phyloP scores from a whole-genome alignment of 2,113 vertebrate genomes.

The Spizaetus ornatus region DNA sequence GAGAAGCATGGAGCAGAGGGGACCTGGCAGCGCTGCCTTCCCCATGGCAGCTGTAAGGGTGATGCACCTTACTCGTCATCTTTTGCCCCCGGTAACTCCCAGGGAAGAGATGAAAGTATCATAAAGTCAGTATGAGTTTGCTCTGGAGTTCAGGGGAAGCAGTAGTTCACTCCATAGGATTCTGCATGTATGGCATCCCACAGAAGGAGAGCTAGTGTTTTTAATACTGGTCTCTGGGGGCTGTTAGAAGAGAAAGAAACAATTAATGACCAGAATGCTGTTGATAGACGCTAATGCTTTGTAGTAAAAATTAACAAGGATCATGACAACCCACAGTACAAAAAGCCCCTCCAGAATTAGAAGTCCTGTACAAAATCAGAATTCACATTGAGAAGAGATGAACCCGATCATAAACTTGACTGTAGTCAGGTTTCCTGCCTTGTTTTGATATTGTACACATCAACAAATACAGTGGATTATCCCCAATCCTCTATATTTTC shows the following conservation, averaged over 20 bases:
- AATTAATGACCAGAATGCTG: not conserved
- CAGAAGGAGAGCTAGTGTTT: not conserved
- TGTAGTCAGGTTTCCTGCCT: not conserved
- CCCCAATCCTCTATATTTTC: not conserved
- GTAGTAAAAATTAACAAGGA: not conserved
- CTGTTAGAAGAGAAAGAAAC: not conserved
- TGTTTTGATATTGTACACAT: not conserved
- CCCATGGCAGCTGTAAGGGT: not conserved
- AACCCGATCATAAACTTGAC: not conserved
- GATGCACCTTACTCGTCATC: not conserved
- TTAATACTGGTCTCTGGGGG: not conserved
- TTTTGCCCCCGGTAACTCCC: not conserved
- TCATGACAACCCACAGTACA: not conserved
- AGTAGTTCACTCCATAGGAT: not conserved
- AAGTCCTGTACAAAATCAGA: not conserved
- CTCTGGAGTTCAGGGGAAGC: not conserved
- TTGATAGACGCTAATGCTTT: not conserved
- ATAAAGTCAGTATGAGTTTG: not conserved
- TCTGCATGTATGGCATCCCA: not conserved
- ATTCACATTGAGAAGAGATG: not conserved
- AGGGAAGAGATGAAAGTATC: not conserved
- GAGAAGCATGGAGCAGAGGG: rapidly evolving
- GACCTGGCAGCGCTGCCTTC: not conserved
- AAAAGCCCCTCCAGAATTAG: not conserved
- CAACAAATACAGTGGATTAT: not conserved